Base-by-base conservation (phyloP, 1,140 invertebrate genomes). In the Heliconius hermathena region DNA sequence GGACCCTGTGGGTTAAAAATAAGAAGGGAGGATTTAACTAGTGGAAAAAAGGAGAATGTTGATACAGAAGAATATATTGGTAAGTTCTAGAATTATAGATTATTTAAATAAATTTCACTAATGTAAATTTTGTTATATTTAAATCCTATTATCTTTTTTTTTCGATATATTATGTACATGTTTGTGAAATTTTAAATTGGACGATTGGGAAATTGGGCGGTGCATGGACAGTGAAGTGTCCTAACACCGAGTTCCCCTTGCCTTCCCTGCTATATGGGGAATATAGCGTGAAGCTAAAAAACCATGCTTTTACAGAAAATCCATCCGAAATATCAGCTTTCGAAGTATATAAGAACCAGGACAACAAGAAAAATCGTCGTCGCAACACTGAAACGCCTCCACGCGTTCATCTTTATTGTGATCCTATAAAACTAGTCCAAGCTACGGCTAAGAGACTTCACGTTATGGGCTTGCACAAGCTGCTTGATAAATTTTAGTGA, bases 391-490 rank as follows among this genome's bases (percentile, higher is more conserved):
- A 86, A 1, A 83, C 85, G 0, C 85, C 85, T 11, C 82, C 87
- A 20, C 82, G 83, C 20, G n/a, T 71, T 9, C 81, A 87, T 70
- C 5, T 78, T 2, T 85, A 87, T 86, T 94, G 90, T 77, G 93
- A 93, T 83, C 90, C 85, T 78, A 87, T 97, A 5, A 95, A 95
- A 79, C 82, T 96, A 29, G 87, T 97, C 26, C 95, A 96, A 85
- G 96, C 96, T 36, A 88, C 95, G 8, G 95, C 96, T 0, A 96
- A 95, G 85, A 85, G 91, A 57, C 91, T 95, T 49, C 94, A 95
- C 57, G 91, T 95, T 71, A 90, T 88, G 83, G 82, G 84, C 0
- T 85, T 96, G 49, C 93, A 95, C 74, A 95, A 95, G 78, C 85
- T 94, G 46, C 89, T 96, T 2, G 93, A 94, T 71, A 95, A 94